These are phyloP conservation scores for Leucophora obtusa DNA, from an alignment of 2,888 invertebrate genomes.

Conservation along the genomic window DNA sequence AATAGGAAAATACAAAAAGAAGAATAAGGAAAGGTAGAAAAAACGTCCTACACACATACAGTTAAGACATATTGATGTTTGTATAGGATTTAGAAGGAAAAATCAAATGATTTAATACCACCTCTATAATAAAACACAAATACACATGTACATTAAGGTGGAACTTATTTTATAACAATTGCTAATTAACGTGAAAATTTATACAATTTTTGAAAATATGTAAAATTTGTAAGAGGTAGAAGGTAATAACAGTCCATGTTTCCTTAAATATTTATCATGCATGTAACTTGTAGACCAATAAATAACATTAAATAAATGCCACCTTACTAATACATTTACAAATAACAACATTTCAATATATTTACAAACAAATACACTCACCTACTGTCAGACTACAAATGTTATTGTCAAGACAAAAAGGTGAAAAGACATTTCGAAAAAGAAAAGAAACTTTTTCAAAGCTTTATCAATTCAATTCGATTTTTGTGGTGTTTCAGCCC, in stretches of 20 bases:
- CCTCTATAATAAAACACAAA: background rate
- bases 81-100: background rate
- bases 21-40: background rate
- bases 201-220: too few species aligned
- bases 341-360: too few species aligned
- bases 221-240: too few species aligned
- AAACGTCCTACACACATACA: background rate
- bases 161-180: too few species aligned
- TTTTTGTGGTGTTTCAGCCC: background rate
- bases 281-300: too few species aligned
- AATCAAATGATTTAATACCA: background rate
- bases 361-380: background rate
- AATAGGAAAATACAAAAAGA: background rate
- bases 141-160: background rate
- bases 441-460: background rate
- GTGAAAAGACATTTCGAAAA: constrained; percentile 1
- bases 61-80: background rate
- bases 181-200: too few species aligned
- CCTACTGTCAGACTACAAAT: constrained; percentile 12
- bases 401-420: constrained; percentile 38
- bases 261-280: too few species aligned
- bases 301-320: too few species aligned
- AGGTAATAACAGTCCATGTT: too few species aligned
- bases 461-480: background rate
- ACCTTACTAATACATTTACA: too few species aligned